Evolutionary conservation across 2,113 vertebrate species (phyloP).

Genomic region (Hypanus sabinus): DNA sequence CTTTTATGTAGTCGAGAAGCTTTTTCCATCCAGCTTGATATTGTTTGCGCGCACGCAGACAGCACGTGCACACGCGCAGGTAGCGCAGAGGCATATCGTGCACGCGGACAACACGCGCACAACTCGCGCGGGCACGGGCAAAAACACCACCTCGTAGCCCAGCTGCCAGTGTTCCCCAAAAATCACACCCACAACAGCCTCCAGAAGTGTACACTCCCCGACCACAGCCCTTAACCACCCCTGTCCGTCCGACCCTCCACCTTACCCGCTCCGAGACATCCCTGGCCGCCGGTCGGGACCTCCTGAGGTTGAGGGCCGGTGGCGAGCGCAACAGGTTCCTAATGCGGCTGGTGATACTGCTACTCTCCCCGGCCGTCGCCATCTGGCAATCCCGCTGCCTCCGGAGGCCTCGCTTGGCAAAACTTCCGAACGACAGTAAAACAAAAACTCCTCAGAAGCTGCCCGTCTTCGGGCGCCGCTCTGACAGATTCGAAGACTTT

Average conservation of each 20-base stretch:
- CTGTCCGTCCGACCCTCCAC: background rate
- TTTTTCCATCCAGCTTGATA: no score
- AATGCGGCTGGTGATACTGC: conserved; percentile 14
- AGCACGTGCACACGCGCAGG: no score
- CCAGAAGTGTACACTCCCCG: background rate
- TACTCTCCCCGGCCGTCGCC: background rate
- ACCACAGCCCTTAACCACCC: background rate
- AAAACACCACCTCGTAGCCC: background rate
- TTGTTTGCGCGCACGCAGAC: no score
- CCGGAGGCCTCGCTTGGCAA: background rate
- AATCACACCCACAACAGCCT: rapidly evolving
- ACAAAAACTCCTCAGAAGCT: background rate
- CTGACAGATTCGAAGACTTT: background rate
- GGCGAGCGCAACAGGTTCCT: conserved; percentile 2
- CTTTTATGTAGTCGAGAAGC: no score
- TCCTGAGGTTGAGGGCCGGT: background rate
- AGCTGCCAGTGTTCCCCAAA: background rate
- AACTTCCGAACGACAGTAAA: background rate
- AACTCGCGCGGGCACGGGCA: no score
- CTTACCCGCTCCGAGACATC: background rate
- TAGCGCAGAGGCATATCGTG: no score
- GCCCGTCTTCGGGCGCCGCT: background rate
- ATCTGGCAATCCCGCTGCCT: background rate
- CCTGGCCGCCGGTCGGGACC: background rate
- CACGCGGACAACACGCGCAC: no score